Conservation (phyloP, 2,797 vertebrate genomes). For the Onychomys torridus region DNA sequence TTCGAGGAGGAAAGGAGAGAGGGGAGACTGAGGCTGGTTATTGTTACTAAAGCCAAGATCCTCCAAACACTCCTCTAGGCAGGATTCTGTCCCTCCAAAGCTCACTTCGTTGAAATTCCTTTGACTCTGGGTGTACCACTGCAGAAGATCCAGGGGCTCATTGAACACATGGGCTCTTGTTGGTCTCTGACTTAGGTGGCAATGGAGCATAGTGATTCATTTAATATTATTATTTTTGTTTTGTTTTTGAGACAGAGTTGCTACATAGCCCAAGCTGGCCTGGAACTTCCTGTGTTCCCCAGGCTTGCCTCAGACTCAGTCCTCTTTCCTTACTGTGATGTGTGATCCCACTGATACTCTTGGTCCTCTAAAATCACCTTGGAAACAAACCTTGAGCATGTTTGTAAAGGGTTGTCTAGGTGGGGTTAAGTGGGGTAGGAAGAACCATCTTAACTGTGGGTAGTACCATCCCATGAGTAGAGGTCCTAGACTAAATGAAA, state of each 20-base stretch:
- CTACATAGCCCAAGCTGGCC: neutral
- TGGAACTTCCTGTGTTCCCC: neutral
- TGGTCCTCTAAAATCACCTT: neutral
- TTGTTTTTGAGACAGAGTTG: neutral
- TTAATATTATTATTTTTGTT: neutral
- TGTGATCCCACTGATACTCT: neutral
- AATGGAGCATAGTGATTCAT: too few species aligned
- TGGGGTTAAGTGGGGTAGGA: neutral
- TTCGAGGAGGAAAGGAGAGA: neutral
- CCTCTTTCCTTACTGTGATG: neutral
- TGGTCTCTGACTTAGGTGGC: neutral
- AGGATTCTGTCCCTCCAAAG: neutral
- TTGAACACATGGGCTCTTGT: neutral
- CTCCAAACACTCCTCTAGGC: neutral
- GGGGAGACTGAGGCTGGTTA: too few species aligned
- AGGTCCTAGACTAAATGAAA: neutral
- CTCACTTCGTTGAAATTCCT: neutral
- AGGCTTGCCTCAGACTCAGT: neutral
- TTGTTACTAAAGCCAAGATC: neutral
- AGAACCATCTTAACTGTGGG: neutral
- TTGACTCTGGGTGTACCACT: neutral
- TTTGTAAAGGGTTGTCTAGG: neutral
- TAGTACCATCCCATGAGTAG: too few species aligned
- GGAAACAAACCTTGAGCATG: neutral
- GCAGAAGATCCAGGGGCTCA: neutral